Percentiles rank a stretch among this genome's conserved stretches.
phyloP scores from a whole-genome alignment of 2,113 vertebrate genomes.

The Burhinus bistriatus region DNA sequence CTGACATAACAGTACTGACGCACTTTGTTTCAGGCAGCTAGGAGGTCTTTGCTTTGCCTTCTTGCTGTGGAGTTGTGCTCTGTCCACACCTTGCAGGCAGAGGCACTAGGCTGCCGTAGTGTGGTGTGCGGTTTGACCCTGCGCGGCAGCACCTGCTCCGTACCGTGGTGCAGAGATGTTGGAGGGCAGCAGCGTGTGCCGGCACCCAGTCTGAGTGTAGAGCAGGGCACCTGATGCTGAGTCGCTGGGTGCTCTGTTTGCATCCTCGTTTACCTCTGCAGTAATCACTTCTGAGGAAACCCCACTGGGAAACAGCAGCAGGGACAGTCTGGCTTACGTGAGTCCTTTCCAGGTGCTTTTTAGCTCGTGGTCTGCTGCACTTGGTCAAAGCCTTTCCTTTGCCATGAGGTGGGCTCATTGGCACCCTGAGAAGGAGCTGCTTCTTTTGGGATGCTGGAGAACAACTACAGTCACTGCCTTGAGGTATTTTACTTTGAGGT shows the following conservation, averaged over 20 bases:
- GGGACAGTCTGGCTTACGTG: neutral
- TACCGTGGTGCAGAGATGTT: fast-evolving
- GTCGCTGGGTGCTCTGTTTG: neutral
- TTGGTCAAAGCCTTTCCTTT: neutral
- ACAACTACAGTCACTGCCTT: neutral
- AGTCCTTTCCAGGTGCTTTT: neutral
- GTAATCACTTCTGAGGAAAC: neutral
- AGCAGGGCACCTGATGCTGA: neutral
- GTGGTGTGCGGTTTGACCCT: neutral
- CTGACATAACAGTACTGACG: neutral
- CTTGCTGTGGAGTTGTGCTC: neutral
- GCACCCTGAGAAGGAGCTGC: neutral
- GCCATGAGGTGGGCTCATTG: fast-evolving
- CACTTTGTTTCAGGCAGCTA: neutral
- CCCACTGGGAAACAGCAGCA: neutral
- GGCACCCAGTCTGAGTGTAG: no score
- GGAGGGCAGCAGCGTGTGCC: neutral
- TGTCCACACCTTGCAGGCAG: neutral
- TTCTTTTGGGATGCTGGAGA: neutral
- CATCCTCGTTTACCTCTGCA: neutral
- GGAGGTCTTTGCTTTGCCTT: neutral
- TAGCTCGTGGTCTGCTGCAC: neutral
- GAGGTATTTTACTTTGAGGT: no score
- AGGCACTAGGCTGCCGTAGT: neutral
- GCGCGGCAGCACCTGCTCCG: fast-evolving